These are phyloP conservation scores for Corythaixoides concolor DNA, from an alignment of 2,113 vertebrate species.

Conservation along the genomic window DNA sequence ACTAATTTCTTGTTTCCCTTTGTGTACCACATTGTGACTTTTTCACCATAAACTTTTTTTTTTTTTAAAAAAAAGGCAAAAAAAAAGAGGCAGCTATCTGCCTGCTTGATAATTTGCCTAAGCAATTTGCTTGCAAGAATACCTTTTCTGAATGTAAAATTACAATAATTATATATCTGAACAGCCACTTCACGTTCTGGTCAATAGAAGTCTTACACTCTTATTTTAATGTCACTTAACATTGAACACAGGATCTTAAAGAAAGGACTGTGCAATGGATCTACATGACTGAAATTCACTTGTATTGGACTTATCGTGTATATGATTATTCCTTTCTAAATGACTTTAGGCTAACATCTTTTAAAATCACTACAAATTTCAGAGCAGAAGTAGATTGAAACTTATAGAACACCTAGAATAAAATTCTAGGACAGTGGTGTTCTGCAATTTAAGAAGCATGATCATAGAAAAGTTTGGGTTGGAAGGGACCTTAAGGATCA, in stretches of 20 bases:
- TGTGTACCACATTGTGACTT: neutral
- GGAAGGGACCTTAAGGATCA: too few relatives aligned
- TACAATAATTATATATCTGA: neutral
- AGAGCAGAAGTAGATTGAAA: neutral
- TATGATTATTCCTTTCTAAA: neutral
- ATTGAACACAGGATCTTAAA: neutral
- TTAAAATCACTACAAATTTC: neutral
- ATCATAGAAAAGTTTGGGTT: too few relatives aligned
- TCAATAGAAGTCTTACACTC: neutral
- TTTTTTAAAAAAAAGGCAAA: neutral
- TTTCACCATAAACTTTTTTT: neutral
- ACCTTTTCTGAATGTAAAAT: neutral
- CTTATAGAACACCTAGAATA: neutral
- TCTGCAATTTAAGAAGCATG: neutral
- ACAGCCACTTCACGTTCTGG: neutral
- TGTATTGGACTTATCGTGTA: neutral
- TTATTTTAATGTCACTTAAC: neutral
- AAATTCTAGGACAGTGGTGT: neutral
- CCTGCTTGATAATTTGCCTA: neutral
- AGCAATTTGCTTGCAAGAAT: neutral
- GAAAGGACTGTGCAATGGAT: neutral
- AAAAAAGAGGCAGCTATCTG: neutral
- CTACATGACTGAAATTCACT: neutral
- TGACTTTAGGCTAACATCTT: neutral
- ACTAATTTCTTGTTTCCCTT: neutral